Base-by-base conservation (phyloP, 2,113 vertebrate genomes). In the Empidonax traillii region DNA sequence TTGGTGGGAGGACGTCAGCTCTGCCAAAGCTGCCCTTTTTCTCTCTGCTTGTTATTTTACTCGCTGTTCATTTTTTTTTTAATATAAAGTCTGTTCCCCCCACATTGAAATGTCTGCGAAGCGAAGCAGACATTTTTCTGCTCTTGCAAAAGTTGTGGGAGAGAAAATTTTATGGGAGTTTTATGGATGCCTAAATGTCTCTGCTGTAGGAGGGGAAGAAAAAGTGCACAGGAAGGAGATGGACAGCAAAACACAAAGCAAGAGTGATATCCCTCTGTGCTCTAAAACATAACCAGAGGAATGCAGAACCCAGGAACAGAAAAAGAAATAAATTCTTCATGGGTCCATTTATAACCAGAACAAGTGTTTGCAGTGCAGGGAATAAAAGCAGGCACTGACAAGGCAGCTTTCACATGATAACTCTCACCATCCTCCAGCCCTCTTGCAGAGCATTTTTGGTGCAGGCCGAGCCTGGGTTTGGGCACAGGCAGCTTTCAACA, bases 181-280 rank as follows among this genome's bases (percentile, higher is more conserved):
- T 97, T 96, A 97, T 95, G 88, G 96, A 87, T 90, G 93, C 79
- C 90, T 95, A 94, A 97, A 96, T 92, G 93, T 83, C 83, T 92
- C 28, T 92, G 86, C 88, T 77, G 93, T 78, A 90, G 92, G 79
- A 94, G 83, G 75, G 66, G 20, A 87, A 95, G 92, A 87, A 88
- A 95, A 91, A 96, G 88, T 92, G 85, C 92, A 24, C 35, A 30
- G 80, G 80, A 72, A 90, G 86, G 89, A 97, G 96, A 95, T 82
- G 95, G 96, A 89, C 96, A 95, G 90, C 88, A 87, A 56, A 82
- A 75, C 77, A 94, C 88, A 93, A 72, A 84, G 86, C 56, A 85
- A 86, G 92, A 94, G 66, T 58, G 90, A 94, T 96, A 43, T 41
- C 80, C 83, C 88, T 75, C 76, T 65, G 71, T 43, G 65, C 90